phyloP scores from a whole-genome alignment of 2,888 invertebrate genomes.

The Apantesis nais region DNA sequence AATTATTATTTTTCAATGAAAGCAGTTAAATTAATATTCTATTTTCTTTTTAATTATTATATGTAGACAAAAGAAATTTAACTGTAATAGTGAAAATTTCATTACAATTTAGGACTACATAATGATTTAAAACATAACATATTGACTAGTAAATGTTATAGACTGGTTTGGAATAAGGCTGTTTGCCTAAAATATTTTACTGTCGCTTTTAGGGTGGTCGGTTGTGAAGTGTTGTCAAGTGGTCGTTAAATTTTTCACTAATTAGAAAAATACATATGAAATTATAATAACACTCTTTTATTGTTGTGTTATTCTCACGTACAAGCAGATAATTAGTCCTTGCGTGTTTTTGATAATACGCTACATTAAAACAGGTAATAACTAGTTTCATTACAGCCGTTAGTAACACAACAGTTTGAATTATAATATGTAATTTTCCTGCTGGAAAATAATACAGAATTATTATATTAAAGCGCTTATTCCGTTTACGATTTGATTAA shows the following conservation, averaged over 20 bases:
- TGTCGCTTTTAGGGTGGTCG: background rate
- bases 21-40: too few relatives aligned
- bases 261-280: background rate
- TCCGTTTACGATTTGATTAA: background rate
- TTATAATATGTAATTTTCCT: background rate
- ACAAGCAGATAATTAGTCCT: background rate
- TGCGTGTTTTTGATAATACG: conserved; percentile 3
- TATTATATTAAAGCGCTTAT: background rate
- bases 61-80: too few relatives aligned
- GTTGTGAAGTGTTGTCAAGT: background rate
- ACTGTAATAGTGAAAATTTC: too few relatives aligned
- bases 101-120: background rate
- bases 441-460: background rate
- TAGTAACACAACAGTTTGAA: background rate
- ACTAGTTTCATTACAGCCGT: background rate
- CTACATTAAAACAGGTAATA: conserved; percentile 1
- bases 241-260: background rate
- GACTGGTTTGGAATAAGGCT: too few relatives aligned
- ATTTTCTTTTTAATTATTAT: too few relatives aligned
- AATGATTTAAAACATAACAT: background rate
- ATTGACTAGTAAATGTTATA: too few relatives aligned
- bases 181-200: background rate
- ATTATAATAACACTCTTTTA: background rate
- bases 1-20: too few relatives aligned
- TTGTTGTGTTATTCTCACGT: background rate